Evolutionary conservation across 2,888 invertebrate species (phyloP), one percentile per base, ranked within the genome.

Genomic region (Drosophila formosana): DNA sequence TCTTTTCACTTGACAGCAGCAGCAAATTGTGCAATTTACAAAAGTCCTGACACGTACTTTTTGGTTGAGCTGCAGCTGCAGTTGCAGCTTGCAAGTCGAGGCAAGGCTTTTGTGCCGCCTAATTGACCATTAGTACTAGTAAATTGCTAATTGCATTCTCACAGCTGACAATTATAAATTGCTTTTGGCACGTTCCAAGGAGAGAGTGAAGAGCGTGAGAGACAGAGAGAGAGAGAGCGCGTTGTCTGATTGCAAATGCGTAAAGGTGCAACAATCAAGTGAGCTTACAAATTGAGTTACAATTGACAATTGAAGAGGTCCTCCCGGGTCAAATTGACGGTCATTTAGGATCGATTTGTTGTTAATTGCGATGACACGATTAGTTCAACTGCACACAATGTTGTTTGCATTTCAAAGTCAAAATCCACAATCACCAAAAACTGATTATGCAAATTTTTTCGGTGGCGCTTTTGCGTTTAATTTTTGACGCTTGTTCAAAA

Each of bases 161-260:
- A 71, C 61, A 75, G 70, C 63, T 83, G 87, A 88, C 84, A 88
- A 78, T 68, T 88, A 80, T 83, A 83, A 83, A 86, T 88, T 69
- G 72, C 87, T 80, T 68, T 82, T 72, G 64, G 66, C 78, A 52
- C 46, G 63, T 67, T 65, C 47, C 13, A 28, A 37, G 26, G 46
- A 41, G 50, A 28, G 49, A 41, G 50, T 23, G 49, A 58, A 18
- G 13, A 18, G 18, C 18, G 18, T 18, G 26, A 53, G 13, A 58
- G n/a, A 53, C n/a, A 58, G n/a, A 51, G 25, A 30, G 32, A 41
- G 5, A 51, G 45, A 50, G 43, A 4, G 13, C 6, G 2, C 9
- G 8, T 26, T 51, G 9, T 9, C 37, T 65, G 53, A 37, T 49
- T 46, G 53, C 55, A 51, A 52, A 47, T 64, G 51, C 23, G 50